A percentile compares a stretch with the other conserved stretches of the same genome.
These are phyloP conservation scores for Piprites chloris DNA, from an alignment of 2,113 vertebrate species.

Conservation along the genomic window DNA sequence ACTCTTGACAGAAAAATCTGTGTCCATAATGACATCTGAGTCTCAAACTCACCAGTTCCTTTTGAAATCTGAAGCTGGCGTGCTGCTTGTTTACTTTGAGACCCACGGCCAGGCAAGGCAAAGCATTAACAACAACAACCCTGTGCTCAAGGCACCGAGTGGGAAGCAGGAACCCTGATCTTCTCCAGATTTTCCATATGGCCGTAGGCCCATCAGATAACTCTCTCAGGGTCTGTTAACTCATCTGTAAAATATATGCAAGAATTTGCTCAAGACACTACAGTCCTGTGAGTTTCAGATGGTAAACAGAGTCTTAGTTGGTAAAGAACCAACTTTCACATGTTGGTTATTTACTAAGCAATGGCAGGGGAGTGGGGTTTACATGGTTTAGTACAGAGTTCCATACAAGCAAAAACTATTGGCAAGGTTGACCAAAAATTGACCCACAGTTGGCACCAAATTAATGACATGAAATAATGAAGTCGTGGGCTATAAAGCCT, in stretches of 20 bases:
- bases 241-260: background rate
- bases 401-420: background rate
- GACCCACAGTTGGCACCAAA: background rate
- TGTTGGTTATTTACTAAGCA: background rate
- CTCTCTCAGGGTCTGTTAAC: background rate
- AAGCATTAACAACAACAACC: background rate
- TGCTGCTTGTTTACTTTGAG: background rate
- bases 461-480: background rate
- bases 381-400: background rate
- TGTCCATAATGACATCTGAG: background rate
- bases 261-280: background rate
- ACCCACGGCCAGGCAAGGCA: background rate
- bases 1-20: background rate
- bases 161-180: background rate
- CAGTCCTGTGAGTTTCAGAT: no score
- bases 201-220: background rate
- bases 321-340: background rate
- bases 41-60: background rate
- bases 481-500: background rate
- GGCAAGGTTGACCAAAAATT: background rate
- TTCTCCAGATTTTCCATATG: background rate
- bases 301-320: background rate
- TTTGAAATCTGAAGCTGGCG: background rate
- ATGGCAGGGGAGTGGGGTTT: no score
- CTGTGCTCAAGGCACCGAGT: rapidly evolving